Evolutionary conservation across 2,113 vertebrate genomes (phyloP).

Genomic region (Siphamia tubifer): DNA sequence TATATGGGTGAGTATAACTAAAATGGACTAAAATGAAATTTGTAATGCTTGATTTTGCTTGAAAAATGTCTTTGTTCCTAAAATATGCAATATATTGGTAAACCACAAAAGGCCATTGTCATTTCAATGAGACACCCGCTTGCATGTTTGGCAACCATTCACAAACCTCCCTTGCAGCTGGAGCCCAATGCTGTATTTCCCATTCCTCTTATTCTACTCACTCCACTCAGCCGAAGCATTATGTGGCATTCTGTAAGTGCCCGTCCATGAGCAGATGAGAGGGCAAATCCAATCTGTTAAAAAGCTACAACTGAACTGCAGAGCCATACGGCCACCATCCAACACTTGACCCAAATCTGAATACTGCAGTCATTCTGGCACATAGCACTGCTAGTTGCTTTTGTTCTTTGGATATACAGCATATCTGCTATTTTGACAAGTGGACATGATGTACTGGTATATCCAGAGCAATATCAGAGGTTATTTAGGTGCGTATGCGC

Average conservation of each 20-base stretch:
- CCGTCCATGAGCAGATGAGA: slow-evolving; percentile 40
- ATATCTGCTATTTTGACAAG: neutral
- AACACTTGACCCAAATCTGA: slow-evolving; percentile 64
- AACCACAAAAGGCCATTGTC: no score
- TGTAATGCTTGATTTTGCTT: neutral
- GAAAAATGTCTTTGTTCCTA: neutral
- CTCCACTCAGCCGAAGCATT: slow-evolving; percentile 23
- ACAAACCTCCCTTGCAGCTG: slow-evolving; percentile 8
- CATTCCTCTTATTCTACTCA: slow-evolving; percentile 3
- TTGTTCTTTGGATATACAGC: slow-evolving; percentile 25
- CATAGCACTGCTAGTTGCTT: neutral
- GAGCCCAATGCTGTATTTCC: neutral
- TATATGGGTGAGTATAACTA: no score
- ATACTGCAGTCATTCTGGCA: slow-evolving; percentile 1
- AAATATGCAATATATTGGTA: neutral
- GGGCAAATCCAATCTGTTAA: slow-evolving; percentile 67
- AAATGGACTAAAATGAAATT: no score
- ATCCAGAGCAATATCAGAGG: neutral
- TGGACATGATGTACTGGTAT: neutral
- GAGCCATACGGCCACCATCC: slow-evolving; percentile 34
- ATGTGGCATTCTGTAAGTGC: slow-evolving; percentile 30
- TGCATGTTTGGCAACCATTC: neutral
- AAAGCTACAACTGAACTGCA: slow-evolving; percentile 55
- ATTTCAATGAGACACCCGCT: neutral
- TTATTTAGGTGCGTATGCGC: neutral